Evolutionary conservation across 2,888 invertebrate genomes (phyloP).

Genomic region (Xylocampa areola): DNA sequence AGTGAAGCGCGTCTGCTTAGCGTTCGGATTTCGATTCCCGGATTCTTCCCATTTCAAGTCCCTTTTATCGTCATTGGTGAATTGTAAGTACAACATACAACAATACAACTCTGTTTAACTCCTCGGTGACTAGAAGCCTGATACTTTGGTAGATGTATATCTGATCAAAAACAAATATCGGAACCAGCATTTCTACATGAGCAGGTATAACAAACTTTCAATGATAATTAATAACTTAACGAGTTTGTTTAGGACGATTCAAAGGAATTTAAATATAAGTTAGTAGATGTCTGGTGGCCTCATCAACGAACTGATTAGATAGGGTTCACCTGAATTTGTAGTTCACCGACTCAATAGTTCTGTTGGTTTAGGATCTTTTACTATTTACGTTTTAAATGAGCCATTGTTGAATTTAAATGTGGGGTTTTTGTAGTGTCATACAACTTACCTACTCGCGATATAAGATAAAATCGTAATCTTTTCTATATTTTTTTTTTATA

Average conservation of each 20-base stretch:
- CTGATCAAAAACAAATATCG: neutral
- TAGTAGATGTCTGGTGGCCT: constrained; percentile 38
- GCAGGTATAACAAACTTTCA: constrained; percentile 14
- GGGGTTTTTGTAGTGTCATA: constrained; percentile 17
- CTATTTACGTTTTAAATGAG: constrained; percentile 42
- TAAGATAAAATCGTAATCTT: no score
- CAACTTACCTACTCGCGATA: no score
- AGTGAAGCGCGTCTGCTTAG: no score
- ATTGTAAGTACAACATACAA: no score
- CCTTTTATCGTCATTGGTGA: no score
- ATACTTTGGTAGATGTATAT: no score
- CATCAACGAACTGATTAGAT: constrained; percentile 58
- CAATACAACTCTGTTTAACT: no score
- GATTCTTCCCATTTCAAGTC: no score
- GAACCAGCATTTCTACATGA: neutral
- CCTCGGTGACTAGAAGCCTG: no score
- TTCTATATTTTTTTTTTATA: no score
- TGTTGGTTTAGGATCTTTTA: constrained; percentile 53
- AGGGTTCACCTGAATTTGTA: constrained; percentile 54
- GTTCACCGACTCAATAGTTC: constrained; percentile 46
- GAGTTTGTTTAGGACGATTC: constrained; percentile 50
- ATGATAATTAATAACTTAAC: constrained; percentile 33
- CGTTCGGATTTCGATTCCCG: no score
- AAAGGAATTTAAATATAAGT: constrained; percentile 53
- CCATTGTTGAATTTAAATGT: constrained; percentile 51